A percentile compares a stretch with the other conserved stretches of the same genome.
These are phyloP conservation scores for Drosophila ironensis DNA, from an alignment of 1,140 invertebrate species.

Conservation along the genomic window DNA sequence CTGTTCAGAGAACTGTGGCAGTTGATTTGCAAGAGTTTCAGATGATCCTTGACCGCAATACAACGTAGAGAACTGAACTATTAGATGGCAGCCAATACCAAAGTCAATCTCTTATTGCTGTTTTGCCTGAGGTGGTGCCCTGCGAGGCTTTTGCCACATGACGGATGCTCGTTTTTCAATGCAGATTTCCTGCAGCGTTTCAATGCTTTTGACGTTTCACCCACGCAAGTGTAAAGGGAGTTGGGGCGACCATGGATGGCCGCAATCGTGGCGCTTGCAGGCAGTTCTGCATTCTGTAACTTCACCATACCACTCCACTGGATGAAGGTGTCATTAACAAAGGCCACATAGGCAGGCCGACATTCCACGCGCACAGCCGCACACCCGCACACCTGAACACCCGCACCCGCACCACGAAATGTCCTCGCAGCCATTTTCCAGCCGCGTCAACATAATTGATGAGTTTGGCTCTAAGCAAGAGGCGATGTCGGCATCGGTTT, in stretches of 20 bases:
- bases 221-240: conserved; percentile 18
- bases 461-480: conserved; percentile 64
- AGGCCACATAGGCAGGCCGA: conserved; percentile 19
- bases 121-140: too few species aligned
- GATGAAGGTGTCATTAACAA: conserved; percentile 59
- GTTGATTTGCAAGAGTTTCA: too few species aligned
- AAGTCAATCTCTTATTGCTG: too few species aligned
- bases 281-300: too few species aligned
- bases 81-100: not conserved
- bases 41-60: too few species aligned
- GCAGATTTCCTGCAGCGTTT: not conserved
- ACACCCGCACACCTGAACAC: not conserved
- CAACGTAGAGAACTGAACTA: too few species aligned
- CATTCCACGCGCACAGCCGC: not conserved
- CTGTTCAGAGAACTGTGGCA: too few species aligned
- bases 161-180: not conserved
- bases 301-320: conserved; percentile 3
- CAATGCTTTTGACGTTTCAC: not conserved
- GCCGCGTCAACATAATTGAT: conserved; percentile 75
- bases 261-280: not conserved
- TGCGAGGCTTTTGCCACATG: not conserved
- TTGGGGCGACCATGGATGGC: not conserved
- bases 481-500: conserved; percentile 41
- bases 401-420: not conserved
- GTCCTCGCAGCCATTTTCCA: conserved; percentile 29